Evolutionary conservation across 2,797 vertebrate species (phyloP), one percentile per base, ranked within the genome.

Genomic region (Setipinna tenuifilis): DNA sequence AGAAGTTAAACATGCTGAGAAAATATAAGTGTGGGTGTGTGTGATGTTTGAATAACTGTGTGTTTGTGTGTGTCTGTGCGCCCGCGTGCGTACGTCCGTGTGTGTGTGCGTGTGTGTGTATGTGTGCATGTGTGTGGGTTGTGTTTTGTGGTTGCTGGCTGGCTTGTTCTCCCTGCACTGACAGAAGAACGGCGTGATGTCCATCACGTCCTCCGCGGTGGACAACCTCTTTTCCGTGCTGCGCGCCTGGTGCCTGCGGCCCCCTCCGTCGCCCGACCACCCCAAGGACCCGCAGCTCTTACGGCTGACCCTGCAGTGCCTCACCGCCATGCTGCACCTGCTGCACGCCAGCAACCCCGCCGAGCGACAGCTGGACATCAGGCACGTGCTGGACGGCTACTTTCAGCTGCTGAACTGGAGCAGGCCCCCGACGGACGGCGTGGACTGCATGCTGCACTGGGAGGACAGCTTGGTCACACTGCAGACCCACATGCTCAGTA

Each of bases 381-480:
- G 94, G 11, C 87, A 91, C 0, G 94, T 99, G 82, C 95, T 99
- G 59, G 97, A 97, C 3, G 94, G 95, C 82, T 99, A 96, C 93
- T 99, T 99, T 91, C 95, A 95, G 87, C 94, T 98, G 83, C 97
- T 99, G 62, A 99, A 99, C 87, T 95, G 96, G 0, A 96, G 97
- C 92, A 95, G 96, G 6, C 94, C 93, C 0, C 92, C 92, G 0
- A 90, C 89, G 0, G 91, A 85, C 0, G 91, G 94, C 0, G 85
- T 92, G 89, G 92, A 91, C 0, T 95, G 95, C 1, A 85, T 86
- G 4, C 91, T 71, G 10, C 91, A 88, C 75, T 93, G 95, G 86
- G 97, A 97, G 85, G 96, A 97, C 1, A 95, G 92, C 12, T 94
- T 97, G 48, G 86, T 98, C 48, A 80, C 92, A 9, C 95, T 98